Percentiles rank a stretch among this genome's conserved stretches.
phyloP scores from a whole-genome alignment of 2,888 invertebrate species.

The Philereme vetulata region DNA sequence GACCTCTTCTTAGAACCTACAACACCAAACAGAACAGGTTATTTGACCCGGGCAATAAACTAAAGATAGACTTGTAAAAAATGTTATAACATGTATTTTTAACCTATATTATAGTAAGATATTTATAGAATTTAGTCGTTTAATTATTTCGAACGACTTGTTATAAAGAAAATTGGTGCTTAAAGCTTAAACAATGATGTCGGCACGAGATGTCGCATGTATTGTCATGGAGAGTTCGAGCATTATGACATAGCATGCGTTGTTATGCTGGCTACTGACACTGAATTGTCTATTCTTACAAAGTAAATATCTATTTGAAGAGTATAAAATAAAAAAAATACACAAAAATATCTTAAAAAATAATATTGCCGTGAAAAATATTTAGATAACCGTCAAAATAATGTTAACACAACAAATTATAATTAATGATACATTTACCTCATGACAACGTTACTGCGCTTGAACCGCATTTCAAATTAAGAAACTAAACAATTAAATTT shows the following conservation, averaged over 20 bases:
- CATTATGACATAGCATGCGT: constrained; percentile 82
- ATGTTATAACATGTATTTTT: constrained; percentile 84
- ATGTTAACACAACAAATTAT: not conserved
- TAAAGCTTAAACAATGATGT: constrained; percentile 80
- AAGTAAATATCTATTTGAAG: too few relatives aligned
- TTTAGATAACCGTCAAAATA: not conserved
- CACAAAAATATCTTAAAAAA: not conserved
- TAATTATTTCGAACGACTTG: constrained; percentile 84
- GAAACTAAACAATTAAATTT: too few relatives aligned
- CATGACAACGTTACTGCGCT: constrained; percentile 26
- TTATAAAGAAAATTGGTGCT: constrained; percentile 84
- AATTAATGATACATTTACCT: constrained; percentile 3
- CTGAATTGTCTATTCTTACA: constrained; percentile 35
- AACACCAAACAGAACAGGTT: constrained; percentile 51
- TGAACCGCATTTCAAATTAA: not conserved
- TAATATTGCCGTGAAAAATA: not conserved
- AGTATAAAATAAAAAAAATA: not conserved
- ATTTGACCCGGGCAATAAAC: constrained; percentile 57
- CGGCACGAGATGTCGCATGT: constrained; percentile 72
- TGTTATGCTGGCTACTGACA: constrained; percentile 71
- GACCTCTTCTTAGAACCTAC: constrained; percentile 47
- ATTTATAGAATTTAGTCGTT: constrained; percentile 84
- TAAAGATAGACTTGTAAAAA: constrained; percentile 82
- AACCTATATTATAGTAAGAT: constrained; percentile 83
- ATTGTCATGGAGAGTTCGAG: constrained; percentile 77